Percentiles rank a stretch among this genome's conserved stretches.
Conservation (phyloP, 2,888 invertebrate genomes). For the Lamellibrachia columna region DNA sequence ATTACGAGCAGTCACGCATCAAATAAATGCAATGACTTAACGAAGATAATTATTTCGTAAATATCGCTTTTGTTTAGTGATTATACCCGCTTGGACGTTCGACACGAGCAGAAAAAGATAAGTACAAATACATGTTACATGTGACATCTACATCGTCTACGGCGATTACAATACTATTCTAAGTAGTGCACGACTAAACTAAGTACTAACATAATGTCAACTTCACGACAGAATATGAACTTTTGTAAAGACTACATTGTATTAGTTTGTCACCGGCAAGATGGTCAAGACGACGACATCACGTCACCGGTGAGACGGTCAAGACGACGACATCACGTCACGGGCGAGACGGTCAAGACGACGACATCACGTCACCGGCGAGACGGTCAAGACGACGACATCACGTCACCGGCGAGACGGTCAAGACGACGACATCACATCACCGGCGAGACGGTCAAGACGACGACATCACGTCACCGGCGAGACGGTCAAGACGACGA, state of each 20-base stretch:
- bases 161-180: not conserved
- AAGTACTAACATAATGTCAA: not conserved
- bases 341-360: no score
- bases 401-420: no score
- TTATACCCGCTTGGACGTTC: not conserved
- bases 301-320: not conserved
- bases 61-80: not conserved
- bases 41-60: not conserved
- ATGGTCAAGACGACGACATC: not conserved
- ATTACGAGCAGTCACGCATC: not conserved
- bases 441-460: no score
- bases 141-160: not conserved
- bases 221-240: not conserved
- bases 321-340: not conserved
- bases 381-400: no score
- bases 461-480: no score
- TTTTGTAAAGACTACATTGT: not conserved
- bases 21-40: not conserved
- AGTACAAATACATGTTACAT: not conserved
- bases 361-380: no score
- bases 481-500: no score
- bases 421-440: no score
- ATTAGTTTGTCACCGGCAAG: not conserved
- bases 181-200: not conserved
- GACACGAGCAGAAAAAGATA: not conserved